These are phyloP conservation scores for Eurypyga helias DNA, from an alignment of 2,113 vertebrate genomes.

Conservation along the genomic window DNA sequence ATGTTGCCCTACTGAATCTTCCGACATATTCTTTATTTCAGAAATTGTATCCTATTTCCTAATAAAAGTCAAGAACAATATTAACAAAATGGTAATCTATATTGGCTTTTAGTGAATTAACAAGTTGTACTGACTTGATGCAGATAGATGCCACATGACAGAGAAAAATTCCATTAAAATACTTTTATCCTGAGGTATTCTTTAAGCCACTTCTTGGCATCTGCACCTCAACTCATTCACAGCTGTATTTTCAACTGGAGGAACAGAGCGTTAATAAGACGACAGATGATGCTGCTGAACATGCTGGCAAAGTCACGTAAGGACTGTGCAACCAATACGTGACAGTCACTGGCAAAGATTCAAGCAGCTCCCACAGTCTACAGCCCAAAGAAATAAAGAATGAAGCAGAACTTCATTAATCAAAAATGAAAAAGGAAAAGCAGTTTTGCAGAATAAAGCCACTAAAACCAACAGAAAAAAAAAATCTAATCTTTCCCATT, in stretches of 20 bases:
- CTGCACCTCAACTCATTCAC: background rate
- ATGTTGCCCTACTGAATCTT: constrained; percentile 15
- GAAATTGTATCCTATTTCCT: constrained; percentile 17
- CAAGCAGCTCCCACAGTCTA: constrained; percentile 64
- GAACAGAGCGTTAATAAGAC: background rate
- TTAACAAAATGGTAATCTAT: constrained; percentile 26
- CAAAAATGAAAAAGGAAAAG: constrained; percentile 58
- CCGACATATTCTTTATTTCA: background rate
- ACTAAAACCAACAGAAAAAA: background rate
- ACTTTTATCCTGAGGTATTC: background rate
- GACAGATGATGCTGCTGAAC: constrained; percentile 7
- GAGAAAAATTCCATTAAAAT: constrained; percentile 19
- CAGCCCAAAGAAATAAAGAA: constrained; percentile 55
- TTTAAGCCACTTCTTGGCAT: background rate
- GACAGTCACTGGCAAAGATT: constrained; percentile 38
- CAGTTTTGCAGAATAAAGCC: constrained; percentile 47
- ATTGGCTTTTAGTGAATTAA: constrained; percentile 4
- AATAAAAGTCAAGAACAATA: constrained; percentile 62
- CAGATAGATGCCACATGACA: background rate
- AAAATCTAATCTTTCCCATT: background rate
- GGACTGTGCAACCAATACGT: background rate
- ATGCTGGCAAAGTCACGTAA: constrained; percentile 5
- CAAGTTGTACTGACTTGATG: background rate
- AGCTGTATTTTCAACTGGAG: background rate
- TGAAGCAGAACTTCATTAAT: constrained; percentile 49